Conservation (phyloP, 2,888 invertebrate species). For the Rhagonycha lutea region DNA sequence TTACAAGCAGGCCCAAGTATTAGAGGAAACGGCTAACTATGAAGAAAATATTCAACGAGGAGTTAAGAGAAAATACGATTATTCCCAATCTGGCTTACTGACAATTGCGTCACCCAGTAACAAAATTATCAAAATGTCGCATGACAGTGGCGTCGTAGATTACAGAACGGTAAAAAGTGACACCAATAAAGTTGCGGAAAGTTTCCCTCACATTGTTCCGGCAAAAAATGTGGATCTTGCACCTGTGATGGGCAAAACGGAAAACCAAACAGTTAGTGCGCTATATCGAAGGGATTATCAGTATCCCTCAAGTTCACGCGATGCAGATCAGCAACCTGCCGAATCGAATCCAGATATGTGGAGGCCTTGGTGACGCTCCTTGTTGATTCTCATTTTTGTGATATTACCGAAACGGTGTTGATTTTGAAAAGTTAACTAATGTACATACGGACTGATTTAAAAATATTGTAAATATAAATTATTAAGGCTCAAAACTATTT, state of each 20-base stretch:
- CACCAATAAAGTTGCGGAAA: not conserved
- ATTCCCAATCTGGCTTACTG: conserved; percentile 13
- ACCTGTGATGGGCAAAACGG: not conserved
- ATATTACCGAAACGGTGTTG: not conserved
- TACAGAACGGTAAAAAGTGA: conserved; percentile 9
- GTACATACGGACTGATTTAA: not conserved
- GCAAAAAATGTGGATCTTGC: not conserved
- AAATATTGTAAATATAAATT: not conserved
- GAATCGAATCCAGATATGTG: conserved; percentile 50
- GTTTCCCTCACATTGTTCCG: not conserved
- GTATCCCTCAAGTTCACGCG: conserved; percentile 26
- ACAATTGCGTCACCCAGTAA: conserved; percentile 18
- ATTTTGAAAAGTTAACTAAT: not conserved
- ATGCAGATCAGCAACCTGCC: conserved; percentile 24
- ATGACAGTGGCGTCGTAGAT: conserved; percentile 18
- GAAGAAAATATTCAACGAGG: conserved; percentile 48
- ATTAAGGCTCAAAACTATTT: not conserved
- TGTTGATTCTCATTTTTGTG: not conserved
- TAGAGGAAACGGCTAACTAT: conserved; percentile 45
- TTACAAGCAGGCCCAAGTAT: conserved; percentile 48
- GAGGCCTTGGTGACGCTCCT: conserved; percentile 54
- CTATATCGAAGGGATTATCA: not conserved
- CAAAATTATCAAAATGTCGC: conserved; percentile 24
- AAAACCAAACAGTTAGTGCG: not conserved
- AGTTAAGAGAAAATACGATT: conserved; percentile 41